Conservation (phyloP, 37 sponge, comb jelly and placozoan species). For the Lycopodina hypogea region DNA sequence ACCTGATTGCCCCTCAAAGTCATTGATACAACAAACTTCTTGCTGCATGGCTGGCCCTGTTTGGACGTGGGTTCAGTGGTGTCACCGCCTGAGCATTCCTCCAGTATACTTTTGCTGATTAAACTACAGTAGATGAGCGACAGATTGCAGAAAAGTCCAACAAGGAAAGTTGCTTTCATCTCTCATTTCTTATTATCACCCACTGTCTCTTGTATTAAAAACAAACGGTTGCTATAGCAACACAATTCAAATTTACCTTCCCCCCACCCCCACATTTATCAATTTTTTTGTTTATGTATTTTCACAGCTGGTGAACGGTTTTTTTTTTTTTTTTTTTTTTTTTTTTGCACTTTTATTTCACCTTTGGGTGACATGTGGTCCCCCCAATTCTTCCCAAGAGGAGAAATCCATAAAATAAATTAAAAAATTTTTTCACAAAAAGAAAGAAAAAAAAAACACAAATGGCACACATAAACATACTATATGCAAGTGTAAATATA, state of each 20-base stretch:
- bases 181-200: neutral
- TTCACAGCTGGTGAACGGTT: too few species aligned
- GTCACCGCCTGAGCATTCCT: conserved; percentile 26
- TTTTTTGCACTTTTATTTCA: too few species aligned
- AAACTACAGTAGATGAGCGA: conserved; percentile 9
- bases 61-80: conserved; percentile 17
- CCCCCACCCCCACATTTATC: too few species aligned
- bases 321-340: too few species aligned
- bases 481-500: neutral
- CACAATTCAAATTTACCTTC: too few species aligned
- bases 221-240: neutral
- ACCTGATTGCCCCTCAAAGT: conserved; percentile 61
- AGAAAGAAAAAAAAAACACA: too few species aligned
- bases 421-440: neutral
- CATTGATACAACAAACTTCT: conserved; percentile 77
- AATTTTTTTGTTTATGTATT: too few species aligned
- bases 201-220: too few species aligned
- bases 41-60: conserved; percentile 32
- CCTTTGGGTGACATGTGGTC: too few species aligned
- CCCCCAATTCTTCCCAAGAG: neutral
- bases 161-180: neutral
- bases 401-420: neutral
- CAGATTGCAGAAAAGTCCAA: neutral
- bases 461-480: neutral
- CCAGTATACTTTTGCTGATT: conserved; percentile 48